These are phyloP conservation scores for Caenorhabditis tropicalis DNA, from an alignment of 1,140 invertebrate species.

Conservation along the genomic window DNA sequence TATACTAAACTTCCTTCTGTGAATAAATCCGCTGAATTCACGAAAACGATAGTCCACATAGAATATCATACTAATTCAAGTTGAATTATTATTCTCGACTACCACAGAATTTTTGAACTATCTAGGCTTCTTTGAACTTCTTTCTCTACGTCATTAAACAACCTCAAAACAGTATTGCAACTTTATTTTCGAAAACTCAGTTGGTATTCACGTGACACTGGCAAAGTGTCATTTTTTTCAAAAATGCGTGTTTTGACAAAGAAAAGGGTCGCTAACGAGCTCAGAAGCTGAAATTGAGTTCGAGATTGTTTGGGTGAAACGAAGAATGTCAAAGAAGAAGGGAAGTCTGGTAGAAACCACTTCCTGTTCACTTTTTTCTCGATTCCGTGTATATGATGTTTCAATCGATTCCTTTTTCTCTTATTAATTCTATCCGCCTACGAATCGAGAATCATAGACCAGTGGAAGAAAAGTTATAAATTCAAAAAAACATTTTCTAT, in stretches of 20 bases:
- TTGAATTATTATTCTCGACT: no score
- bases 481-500: constrained; percentile 15
- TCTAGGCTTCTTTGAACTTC: no score
- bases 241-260: constrained; percentile 33
- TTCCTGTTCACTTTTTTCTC: neutral
- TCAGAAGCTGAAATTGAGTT: constrained; percentile 27
- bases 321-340: neutral
- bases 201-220: neutral
- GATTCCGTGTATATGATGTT: no score
- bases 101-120: no score
- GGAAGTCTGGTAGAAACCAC: neutral
- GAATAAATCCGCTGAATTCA: no score
- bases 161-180: no score
- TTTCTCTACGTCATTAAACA: no score
- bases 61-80: no score
- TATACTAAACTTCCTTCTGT: no score
- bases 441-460: neutral
- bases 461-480: neutral
- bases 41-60: no score
- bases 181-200: neutral
- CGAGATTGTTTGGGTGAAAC: constrained; percentile 24
- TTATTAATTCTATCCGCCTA: neutral
- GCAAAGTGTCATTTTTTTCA: constrained; percentile 5
- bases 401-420: no score
- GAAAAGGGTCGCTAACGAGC: constrained; percentile 32